These are phyloP conservation scores for Daphoenositta chrysoptera DNA, from an alignment of 2,113 vertebrate genomes.

Conservation along the genomic window DNA sequence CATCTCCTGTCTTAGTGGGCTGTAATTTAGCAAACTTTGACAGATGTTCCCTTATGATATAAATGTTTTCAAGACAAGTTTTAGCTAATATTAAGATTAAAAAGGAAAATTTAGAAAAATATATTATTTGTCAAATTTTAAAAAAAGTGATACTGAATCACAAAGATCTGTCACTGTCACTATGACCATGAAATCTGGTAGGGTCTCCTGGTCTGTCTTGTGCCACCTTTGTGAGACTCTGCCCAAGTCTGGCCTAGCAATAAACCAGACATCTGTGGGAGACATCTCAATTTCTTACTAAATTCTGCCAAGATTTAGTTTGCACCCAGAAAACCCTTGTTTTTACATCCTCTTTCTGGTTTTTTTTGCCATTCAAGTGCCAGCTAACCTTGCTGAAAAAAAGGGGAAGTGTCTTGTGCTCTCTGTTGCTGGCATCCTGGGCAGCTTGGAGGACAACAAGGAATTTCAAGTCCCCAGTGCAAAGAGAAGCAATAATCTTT, in stretches of 20 bases:
- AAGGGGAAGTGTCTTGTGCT: background rate
- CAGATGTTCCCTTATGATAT: background rate
- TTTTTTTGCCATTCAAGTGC: background rate
- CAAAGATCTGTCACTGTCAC: background rate
- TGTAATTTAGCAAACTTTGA: background rate
- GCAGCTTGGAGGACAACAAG: background rate
- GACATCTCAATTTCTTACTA: background rate
- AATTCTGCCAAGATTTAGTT: background rate
- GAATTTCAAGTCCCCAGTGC: background rate
- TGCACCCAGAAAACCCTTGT: background rate
- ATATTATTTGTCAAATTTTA: background rate
- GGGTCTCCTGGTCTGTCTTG: background rate
- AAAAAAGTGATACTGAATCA: background rate
- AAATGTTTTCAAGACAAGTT: background rate
- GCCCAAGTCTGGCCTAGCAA: background rate
- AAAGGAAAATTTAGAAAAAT: background rate
- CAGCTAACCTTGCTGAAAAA: background rate
- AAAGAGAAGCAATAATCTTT: background rate
- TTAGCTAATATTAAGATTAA: background rate
- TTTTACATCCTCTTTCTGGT: background rate
- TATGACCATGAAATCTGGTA: background rate
- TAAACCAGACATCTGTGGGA: background rate
- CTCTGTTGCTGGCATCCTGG: background rate
- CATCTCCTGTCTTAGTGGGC: background rate
- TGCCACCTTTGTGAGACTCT: background rate